Percentiles rank a stretch among this genome's conserved stretches.
These are phyloP conservation scores for Toxotes chatareus DNA, from an alignment of 2,113 vertebrate species.

Conservation along the genomic window DNA sequence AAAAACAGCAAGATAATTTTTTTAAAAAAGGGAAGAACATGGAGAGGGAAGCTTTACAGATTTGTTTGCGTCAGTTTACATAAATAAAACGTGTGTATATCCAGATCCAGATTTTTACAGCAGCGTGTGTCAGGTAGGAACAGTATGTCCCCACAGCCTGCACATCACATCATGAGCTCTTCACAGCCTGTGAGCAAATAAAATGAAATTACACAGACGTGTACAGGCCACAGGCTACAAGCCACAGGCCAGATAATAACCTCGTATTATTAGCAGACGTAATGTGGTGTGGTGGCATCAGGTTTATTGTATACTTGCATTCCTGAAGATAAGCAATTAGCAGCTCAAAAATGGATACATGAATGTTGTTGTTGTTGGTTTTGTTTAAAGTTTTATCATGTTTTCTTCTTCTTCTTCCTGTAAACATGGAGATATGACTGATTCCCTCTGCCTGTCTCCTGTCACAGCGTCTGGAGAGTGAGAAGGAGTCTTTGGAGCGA, in stretches of 20 bases:
- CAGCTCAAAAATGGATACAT: not conserved
- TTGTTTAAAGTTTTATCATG: not conserved
- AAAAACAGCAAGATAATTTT: too few relatives aligned
- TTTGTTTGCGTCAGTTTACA: too few relatives aligned
- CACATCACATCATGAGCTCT: not conserved
- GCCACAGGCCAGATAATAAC: constrained; percentile 10
- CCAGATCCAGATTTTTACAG: not conserved
- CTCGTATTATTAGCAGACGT: not conserved
- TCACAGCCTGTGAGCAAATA: not conserved
- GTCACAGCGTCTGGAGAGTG: constrained; percentile 87
- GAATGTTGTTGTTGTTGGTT: not conserved
- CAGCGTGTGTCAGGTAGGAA: not conserved
- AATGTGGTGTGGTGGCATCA: not conserved
- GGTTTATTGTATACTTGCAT: not conserved
- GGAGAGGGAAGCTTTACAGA: too few relatives aligned
- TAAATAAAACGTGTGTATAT: not conserved
- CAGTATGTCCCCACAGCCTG: not conserved
- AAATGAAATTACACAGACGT: not conserved
- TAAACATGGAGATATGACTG: not conserved
- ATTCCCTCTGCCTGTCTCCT: not conserved
- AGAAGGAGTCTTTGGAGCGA: constrained; percentile 89
- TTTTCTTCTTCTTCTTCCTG: not conserved
- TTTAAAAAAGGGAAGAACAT: too few relatives aligned
- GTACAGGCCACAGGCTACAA: not conserved
- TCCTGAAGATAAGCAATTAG: not conserved